These are phyloP conservation scores for Torymus auratus DNA, from an alignment of 2,888 invertebrate species.

Conservation along the genomic window DNA sequence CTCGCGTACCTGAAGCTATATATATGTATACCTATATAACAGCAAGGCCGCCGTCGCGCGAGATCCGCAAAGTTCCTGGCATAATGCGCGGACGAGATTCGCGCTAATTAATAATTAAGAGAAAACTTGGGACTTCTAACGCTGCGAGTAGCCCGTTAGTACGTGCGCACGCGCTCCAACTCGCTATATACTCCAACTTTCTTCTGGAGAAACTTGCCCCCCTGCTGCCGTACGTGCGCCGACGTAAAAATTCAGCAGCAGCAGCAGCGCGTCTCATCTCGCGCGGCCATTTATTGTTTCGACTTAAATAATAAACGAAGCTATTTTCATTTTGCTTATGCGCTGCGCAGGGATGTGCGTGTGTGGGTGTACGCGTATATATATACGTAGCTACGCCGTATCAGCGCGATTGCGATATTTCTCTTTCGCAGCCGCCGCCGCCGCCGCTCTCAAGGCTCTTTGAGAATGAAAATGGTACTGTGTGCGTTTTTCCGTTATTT, in stretches of 20 bases:
- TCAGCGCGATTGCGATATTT: constrained; percentile 19
- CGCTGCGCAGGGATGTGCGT: neutral
- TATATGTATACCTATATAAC: too few species aligned
- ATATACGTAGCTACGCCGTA: neutral
- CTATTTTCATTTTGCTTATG: constrained; percentile 36
- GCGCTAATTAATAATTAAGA: constrained; percentile 63
- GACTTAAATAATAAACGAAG: constrained; percentile 40
- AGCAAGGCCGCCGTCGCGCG: too few species aligned
- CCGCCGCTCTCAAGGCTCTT: too few species aligned
- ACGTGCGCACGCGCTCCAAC: too few species aligned
- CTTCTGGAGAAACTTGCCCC: constrained; percentile 51
- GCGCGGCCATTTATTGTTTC: constrained; percentile 41
- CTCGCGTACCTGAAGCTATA: too few species aligned
- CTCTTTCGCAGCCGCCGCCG: too few species aligned
- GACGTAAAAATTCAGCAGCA: constrained; percentile 64
- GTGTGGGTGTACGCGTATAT: neutral
- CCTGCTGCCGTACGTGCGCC: constrained; percentile 61
- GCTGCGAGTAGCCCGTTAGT: neutral
- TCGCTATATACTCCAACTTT: constrained; percentile 28
- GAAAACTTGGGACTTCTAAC: constrained; percentile 57
- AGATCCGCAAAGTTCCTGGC: constrained; percentile 6
- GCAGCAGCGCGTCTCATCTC: constrained; percentile 30
- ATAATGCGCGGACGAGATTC: constrained; percentile 52
- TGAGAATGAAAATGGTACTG: too few species aligned
- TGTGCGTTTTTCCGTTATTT: too few species aligned